Conservation (phyloP, 2,888 invertebrate genomes). For the Cosmopolites sordidus region DNA sequence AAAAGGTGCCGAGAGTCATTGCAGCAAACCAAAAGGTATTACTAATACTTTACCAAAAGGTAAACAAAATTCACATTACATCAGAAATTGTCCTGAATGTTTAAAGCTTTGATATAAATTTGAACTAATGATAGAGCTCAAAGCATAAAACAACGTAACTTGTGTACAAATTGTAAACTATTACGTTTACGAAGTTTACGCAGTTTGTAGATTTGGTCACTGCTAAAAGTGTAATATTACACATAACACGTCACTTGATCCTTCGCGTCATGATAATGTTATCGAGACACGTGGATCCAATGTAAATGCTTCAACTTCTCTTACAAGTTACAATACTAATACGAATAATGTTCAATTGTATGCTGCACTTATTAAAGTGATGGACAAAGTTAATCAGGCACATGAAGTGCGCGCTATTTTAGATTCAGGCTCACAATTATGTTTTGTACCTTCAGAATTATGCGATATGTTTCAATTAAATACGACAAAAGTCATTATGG, state of each 20-base stretch:
- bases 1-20: too few species aligned
- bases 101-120: neutral
- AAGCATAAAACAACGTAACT: neutral
- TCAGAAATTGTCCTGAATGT: neutral
- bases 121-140: neutral
- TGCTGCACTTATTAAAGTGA: conserved; percentile 6
- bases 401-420: conserved; percentile 7
- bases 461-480: conserved; percentile 2
- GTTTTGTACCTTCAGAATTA: too few species aligned
- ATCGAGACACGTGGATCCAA: too few species aligned
- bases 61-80: neutral
- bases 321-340: too few species aligned
- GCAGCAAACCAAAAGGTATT: too few species aligned
- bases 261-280: neutral
- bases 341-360: neutral
- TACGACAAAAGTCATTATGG: conserved; percentile 1
- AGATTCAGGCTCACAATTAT: too few species aligned
- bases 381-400: conserved; percentile 3
- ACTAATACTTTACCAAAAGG: too few species aligned
- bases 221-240: too few species aligned
- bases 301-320: too few species aligned
- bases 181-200: neutral
- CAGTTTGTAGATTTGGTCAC: too few species aligned
- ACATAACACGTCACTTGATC: neutral
- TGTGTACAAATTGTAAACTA: too few species aligned